Evolutionary conservation across 2,888 invertebrate genomes (phyloP).

Genomic region (Crepidodera aurea): DNA sequence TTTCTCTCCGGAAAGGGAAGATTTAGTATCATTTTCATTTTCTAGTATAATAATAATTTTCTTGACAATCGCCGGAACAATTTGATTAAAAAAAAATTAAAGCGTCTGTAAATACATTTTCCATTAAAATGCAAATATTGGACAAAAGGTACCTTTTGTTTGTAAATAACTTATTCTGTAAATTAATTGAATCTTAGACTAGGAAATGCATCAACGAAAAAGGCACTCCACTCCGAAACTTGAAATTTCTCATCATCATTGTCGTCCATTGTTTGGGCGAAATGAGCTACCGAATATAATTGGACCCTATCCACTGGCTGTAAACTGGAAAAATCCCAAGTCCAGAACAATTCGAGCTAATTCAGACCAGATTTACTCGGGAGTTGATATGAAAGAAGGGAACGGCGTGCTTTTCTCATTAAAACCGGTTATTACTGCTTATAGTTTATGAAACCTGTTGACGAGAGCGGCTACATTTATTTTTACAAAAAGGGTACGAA

Average conservation of each 20-base stretch:
- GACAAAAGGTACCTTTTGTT: slow-evolving; percentile 12
- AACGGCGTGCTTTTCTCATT: slow-evolving; percentile 34
- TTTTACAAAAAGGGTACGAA: neutral
- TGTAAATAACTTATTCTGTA: slow-evolving; percentile 16
- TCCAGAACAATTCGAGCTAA: slow-evolving; percentile 43
- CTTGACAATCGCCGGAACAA: no score
- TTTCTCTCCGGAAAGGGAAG: no score
- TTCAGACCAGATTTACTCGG: slow-evolving; percentile 44
- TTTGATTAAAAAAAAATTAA: no score
- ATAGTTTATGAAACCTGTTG: slow-evolving; percentile 38
- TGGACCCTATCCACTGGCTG: slow-evolving; percentile 38
- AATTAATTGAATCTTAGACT: slow-evolving; percentile 28
- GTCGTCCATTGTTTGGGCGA: slow-evolving; percentile 40
- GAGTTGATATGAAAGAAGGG: slow-evolving; percentile 36
- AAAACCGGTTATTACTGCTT: slow-evolving; percentile 45
- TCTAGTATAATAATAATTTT: no score
- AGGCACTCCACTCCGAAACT: slow-evolving; percentile 21
- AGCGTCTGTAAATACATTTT: neutral
- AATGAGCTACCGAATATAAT: slow-evolving; percentile 43
- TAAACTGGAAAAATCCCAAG: slow-evolving; percentile 36
- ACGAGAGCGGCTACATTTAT: neutral
- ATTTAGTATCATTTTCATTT: no score
- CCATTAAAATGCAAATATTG: neutral
- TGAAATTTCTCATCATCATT: slow-evolving; percentile 22
- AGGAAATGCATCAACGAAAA: slow-evolving; percentile 11